These are phyloP conservation scores for Periophthalmodon schlosseri DNA, from an alignment of 2,113 vertebrate species.

Conservation along the genomic window DNA sequence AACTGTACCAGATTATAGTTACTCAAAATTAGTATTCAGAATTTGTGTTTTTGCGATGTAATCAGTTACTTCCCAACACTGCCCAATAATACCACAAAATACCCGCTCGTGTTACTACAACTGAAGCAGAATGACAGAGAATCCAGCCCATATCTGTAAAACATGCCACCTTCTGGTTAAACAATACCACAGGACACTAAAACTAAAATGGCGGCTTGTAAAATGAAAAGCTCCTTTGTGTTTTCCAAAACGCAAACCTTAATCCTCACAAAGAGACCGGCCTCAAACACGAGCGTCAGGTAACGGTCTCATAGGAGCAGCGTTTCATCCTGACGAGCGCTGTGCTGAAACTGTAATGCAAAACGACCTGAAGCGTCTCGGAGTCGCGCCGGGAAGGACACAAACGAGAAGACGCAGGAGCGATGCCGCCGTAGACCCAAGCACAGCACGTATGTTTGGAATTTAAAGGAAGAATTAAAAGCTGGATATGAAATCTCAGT, in stretches of 20 bases:
- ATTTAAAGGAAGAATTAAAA: constrained; percentile 54
- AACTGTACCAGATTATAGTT: too few relatives aligned
- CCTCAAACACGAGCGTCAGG: constrained; percentile 11
- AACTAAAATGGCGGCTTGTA: neutral
- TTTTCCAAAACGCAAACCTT: neutral
- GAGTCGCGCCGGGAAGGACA: constrained; percentile 14
- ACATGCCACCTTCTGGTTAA: neutral
- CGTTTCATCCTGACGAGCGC: constrained; percentile 23
- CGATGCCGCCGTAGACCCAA: constrained; percentile 52
- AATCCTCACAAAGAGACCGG: constrained; percentile 7
- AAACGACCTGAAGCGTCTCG: constrained; percentile 37
- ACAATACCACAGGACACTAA: neutral
- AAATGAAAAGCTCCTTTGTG: constrained; percentile 3
- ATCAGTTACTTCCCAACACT: too few relatives aligned
- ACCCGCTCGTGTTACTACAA: too few relatives aligned
- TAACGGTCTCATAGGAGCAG: constrained; percentile 28
- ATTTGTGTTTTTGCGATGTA: too few relatives aligned
- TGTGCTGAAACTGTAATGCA: constrained; percentile 27
- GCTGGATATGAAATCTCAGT: too few relatives aligned
- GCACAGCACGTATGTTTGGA: constrained; percentile 34
- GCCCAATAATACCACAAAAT: too few relatives aligned
- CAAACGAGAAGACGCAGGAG: constrained; percentile 29
- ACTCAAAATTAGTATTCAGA: too few relatives aligned
- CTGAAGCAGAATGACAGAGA: neutral
- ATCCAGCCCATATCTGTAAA: neutral